Percentiles rank a stretch among this genome's conserved stretches.
phyloP scores from a whole-genome alignment of 2,888 invertebrate species.

The Standfussiana lucernea region DNA sequence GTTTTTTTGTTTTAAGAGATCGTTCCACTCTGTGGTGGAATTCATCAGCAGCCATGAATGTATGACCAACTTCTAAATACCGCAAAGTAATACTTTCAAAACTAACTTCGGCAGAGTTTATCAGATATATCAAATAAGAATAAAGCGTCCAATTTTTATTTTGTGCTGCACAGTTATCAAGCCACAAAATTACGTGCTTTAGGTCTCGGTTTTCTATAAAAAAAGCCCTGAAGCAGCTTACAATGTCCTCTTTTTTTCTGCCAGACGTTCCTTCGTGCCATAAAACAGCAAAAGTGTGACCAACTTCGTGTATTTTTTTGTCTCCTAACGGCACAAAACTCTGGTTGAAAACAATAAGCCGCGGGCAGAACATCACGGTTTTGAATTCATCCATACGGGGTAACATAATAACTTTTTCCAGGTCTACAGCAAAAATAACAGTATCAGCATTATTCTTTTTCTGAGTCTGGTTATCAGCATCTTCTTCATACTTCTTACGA shows the following conservation, averaged over 20 bases:
- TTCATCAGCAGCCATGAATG: slow-evolving; percentile 48
- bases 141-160: not conserved
- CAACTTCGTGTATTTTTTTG: slow-evolving; percentile 16
- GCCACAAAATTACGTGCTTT: slow-evolving; percentile 25
- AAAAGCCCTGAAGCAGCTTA: slow-evolving; percentile 54
- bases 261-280: slow-evolving; percentile 32
- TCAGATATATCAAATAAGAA: slow-evolving; percentile 5
- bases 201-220: slow-evolving; percentile 46
- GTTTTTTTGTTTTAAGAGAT: slow-evolving; percentile 2
- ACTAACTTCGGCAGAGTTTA: slow-evolving; percentile 42
- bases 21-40: slow-evolving; percentile 1
- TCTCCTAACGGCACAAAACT: slow-evolving; percentile 54
- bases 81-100: slow-evolving; percentile 47
- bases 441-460: slow-evolving; percentile 20
- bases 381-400: slow-evolving; percentile 67
- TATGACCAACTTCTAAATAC: slow-evolving; percentile 44
- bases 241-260: slow-evolving; percentile 53
- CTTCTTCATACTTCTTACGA: slow-evolving; percentile 11
- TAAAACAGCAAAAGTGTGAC: not conserved
- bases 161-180: not conserved
- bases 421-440: slow-evolving; percentile 27
- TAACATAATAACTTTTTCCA: slow-evolving; percentile 66
- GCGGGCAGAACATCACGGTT: slow-evolving; percentile 60
- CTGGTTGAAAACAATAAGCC: slow-evolving; percentile 46
- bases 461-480: slow-evolving; percentile 30